A percentile compares a stretch with the other conserved stretches of the same genome.
phyloP scores from a whole-genome alignment of 2,797 vertebrate species.

The Tiaroga cobitis region DNA sequence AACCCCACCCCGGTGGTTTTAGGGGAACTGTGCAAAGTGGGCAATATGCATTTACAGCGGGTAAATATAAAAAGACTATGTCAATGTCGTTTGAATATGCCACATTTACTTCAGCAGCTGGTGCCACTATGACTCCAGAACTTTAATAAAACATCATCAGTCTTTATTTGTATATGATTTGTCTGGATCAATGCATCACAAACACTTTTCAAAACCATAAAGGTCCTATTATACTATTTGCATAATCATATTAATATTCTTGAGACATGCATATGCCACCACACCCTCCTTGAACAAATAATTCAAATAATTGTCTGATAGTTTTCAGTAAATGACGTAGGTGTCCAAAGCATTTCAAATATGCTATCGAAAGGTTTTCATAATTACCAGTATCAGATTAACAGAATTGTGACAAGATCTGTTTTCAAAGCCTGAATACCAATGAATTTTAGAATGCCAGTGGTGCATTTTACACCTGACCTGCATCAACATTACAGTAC shows the following conservation, averaged over 20 bases:
- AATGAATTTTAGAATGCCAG: not conserved
- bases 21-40: no score
- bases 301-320: not conserved
- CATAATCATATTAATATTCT: not conserved
- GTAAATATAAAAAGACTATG: no score
- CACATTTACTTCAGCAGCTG: no score
- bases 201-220: not conserved
- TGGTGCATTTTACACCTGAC: not conserved
- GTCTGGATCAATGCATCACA: not conserved
- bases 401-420: not conserved
- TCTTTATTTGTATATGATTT: not conserved
- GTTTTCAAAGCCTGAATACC: not conserved
- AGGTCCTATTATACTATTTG: no score
- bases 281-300: not conserved
- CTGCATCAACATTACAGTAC: not conserved
- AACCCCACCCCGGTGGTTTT: no score
- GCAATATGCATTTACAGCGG: no score
- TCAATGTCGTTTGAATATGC: no score
- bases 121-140: no score
- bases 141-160: not conserved
- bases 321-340: not conserved
- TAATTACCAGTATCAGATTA: not conserved
- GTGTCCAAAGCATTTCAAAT: not conserved
- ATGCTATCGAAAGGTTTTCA: not conserved
- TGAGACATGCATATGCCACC: no score